These are phyloP conservation scores for Hecatera dysodea DNA, from an alignment of 2,888 invertebrate species.

Conservation along the genomic window DNA sequence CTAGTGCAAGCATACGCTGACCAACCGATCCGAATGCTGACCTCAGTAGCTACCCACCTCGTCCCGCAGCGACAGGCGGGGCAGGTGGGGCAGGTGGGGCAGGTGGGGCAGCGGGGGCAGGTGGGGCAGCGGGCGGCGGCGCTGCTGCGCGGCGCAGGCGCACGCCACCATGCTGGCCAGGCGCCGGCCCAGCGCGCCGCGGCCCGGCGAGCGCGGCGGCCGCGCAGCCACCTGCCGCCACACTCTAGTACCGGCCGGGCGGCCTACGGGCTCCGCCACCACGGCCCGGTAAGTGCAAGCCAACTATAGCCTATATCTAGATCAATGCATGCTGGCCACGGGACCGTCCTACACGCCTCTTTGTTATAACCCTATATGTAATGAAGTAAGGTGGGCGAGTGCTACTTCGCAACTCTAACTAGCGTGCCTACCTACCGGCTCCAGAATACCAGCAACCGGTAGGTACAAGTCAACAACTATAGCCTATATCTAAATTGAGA, in stretches of 20 bases:
- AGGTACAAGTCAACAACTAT: too few species aligned
- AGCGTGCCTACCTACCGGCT: neutral
- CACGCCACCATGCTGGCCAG: conserved; percentile 36
- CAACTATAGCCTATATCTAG: neutral
- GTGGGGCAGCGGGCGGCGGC: neutral
- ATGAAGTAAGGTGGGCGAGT: too few species aligned
- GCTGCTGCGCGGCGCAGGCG: conserved; percentile 27
- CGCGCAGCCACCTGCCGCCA: conserved; percentile 6
- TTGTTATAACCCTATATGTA: neutral
- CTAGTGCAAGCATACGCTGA: neutral
- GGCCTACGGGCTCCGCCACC: conserved; percentile 2
- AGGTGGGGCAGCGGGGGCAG: neutral
- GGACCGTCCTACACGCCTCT: neutral
- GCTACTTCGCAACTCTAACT: neutral
- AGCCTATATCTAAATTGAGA: neutral
- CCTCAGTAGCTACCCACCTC: conserved; percentile 24
- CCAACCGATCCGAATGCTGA: neutral
- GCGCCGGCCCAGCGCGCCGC: conserved; percentile 37
- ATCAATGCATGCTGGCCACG: neutral
- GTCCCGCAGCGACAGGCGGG: neutral
- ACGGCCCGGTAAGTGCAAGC: too few species aligned
- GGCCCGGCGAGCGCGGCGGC: neutral
- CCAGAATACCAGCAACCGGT: too few species aligned
- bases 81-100: neutral
- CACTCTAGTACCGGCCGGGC: conserved; percentile 13